These are phyloP conservation scores for Leptopterna dolabrata DNA, from an alignment of 2,888 invertebrate genomes.

Conservation along the genomic window DNA sequence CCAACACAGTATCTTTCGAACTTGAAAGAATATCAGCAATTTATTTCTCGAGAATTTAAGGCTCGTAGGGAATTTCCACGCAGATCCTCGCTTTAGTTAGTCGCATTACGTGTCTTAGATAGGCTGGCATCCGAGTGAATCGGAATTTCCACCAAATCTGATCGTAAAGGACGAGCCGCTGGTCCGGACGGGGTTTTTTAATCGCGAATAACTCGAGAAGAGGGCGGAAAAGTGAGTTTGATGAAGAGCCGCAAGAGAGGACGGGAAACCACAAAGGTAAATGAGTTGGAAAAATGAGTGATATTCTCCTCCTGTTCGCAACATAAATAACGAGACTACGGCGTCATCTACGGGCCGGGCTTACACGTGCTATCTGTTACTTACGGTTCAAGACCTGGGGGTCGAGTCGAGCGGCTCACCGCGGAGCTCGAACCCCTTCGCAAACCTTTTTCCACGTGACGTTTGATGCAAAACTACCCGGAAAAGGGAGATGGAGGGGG, in stretches of 20 bases:
- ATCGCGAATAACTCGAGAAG: conserved; percentile 17
- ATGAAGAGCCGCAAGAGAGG: not conserved
- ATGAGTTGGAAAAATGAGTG: conserved; percentile 22
- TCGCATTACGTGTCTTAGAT: conserved; percentile 17
- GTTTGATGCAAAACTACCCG: not conserved
- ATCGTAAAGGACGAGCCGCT: conserved; percentile 5
- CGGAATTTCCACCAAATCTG: conserved; percentile 33
- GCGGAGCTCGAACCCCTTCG: not conserved
- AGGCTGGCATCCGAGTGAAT: not conserved
- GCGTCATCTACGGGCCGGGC: not conserved
- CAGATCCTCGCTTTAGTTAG: not conserved
- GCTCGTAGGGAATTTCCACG: conserved; percentile 1
- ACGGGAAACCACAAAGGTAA: not conserved
- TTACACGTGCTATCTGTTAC: conserved; percentile 31
- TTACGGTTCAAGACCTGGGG: conserved; percentile 11
- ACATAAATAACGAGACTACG: conserved; percentile 12
- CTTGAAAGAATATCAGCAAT: not conserved
- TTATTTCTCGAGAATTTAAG: not conserved
- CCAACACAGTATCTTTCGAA: not conserved
- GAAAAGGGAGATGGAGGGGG: not conserved
- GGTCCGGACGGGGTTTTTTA: conserved; percentile 19
- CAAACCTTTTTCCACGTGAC: not conserved
- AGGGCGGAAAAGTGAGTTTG: not conserved
- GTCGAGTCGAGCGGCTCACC: not conserved
- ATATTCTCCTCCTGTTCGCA: not conserved